Evolutionary conservation across 2,888 invertebrate species (phyloP).

Genomic region (Agriopis leucophaearia): DNA sequence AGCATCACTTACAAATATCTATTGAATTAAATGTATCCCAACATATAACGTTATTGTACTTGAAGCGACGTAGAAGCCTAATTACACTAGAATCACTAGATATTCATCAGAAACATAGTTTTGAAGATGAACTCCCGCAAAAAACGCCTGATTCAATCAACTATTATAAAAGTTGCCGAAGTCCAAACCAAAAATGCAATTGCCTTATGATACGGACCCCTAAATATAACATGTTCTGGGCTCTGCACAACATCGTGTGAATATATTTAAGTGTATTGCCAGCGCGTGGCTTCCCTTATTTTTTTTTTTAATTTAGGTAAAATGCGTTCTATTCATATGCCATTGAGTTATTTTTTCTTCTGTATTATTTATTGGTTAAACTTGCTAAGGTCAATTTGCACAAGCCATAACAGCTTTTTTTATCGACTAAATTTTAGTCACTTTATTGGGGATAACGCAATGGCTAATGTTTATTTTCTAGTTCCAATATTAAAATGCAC

Average conservation of each 20-base stretch:
- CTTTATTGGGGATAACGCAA: no score
- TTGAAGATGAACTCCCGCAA: no score
- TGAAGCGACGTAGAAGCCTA: no score
- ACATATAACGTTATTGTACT: no score
- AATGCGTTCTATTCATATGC: conserved; percentile 30
- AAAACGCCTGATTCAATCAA: not conserved
- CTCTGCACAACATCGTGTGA: conserved; percentile 45
- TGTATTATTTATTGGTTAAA: not conserved
- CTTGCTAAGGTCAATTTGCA: not conserved
- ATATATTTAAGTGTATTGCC: conserved; percentile 50
- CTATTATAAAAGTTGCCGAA: not conserved
- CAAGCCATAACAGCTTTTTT: no score
- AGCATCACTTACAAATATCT: no score
- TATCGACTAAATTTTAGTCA: no score
- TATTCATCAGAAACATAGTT: no score
- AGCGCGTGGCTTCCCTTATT: conserved; percentile 42
- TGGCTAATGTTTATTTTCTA: no score
- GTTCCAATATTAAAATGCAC: no score
- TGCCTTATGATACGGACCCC: conserved; percentile 32
- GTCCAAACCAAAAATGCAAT: not conserved
- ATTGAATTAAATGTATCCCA: no score
- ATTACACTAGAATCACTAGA: no score
- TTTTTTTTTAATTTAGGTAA: conserved; percentile 44
- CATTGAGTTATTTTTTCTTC: not conserved
- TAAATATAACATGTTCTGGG: conserved; percentile 36